Evolutionary conservation across 1,140 invertebrate species (phyloP), one percentile per base, ranked within the genome.

Genomic region (Maniola jurtina): DNA sequence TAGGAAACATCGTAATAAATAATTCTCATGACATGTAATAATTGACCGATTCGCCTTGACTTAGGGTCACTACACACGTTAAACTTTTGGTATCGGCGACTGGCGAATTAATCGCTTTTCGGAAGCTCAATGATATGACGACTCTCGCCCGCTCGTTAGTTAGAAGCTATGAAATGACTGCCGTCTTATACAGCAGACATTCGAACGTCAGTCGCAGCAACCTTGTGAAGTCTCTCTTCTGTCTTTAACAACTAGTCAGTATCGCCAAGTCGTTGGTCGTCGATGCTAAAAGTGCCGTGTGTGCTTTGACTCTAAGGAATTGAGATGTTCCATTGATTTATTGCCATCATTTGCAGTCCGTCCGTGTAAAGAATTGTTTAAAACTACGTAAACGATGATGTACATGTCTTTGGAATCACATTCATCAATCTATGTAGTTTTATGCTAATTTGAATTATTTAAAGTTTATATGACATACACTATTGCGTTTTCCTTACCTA

Each of bases 11-110:
- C 61, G 35, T 35, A 57, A 60, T 68, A 60, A 68, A 68, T 68
- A 68, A 68, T 68, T 35, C 48, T 52, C 42, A 58, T 58, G 33
- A 50, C 61, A 60, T 58, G 50, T 50, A 69, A 42, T 71, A 71
- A 71, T 67, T 67, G 56, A 60, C 50, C 15, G 48, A 61, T 64
- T 67, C 38, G 61, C 69, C 69, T 71, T 71, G 69, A 67, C 38
- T 64, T 36, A 25, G 45, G 25, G 25, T 25, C 25, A 25, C 25
- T 4, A 25, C 25, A 25, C 25, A 25, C 25, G 4, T 4, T 1
- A 25, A 2, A 25, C 25, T 25, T 25, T 25, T 25, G 25, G 25
- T 25, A 25, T 25, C 25, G 25, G 4, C 25, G 25, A 25, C 25
- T 4, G 1, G 25, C 25, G 25, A 25, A 1, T 25, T 25, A 4